These are phyloP conservation scores for Polia nebulosa DNA, from an alignment of 2,888 invertebrate species.

Conservation along the genomic window DNA sequence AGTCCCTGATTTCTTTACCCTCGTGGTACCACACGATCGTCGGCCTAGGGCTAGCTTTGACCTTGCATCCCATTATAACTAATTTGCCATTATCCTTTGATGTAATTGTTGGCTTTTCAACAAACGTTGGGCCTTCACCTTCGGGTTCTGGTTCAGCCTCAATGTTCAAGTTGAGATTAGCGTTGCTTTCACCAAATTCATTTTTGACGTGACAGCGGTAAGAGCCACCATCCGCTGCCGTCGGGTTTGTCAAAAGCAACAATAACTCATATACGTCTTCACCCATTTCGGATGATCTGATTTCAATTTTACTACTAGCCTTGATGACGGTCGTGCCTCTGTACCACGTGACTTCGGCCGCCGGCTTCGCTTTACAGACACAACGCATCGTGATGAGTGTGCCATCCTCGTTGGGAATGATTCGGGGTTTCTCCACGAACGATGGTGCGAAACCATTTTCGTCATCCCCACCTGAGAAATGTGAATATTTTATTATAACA, in stretches of 20 bases:
- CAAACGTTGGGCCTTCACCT: constrained; percentile 98
- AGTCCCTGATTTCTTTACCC: constrained; percentile 93
- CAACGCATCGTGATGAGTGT: constrained; percentile 99
- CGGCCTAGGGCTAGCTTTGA: constrained; percentile 88
- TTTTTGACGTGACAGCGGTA: constrained; percentile 98
- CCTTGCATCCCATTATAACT: constrained; percentile 89
- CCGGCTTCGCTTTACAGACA: constrained; percentile 98
- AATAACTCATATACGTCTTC: constrained; percentile 97
- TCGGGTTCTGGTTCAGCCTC: constrained; percentile 98
- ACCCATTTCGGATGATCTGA: constrained; percentile 94
- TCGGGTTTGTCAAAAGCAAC: constrained; percentile 90
- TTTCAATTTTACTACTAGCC: constrained; percentile 96
- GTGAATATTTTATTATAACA: constrained; percentile 57
- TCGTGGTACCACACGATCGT: constrained; percentile 90
- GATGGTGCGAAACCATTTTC: constrained; percentile 98
- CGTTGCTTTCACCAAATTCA: constrained; percentile 98
- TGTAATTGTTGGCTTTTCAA: constrained; percentile 96
- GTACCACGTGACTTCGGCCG: constrained; percentile 98
- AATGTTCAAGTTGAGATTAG: constrained; percentile 98
- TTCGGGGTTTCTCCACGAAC: constrained; percentile 99
- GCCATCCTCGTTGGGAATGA: constrained; percentile 99
- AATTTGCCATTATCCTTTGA: constrained; percentile 92
- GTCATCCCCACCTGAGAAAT: constrained; percentile 95
- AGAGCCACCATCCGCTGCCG: constrained; percentile 90
- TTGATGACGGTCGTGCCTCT: constrained; percentile 96